Base-by-base conservation (phyloP, 2,888 invertebrate species). In the Habroteleia sp. region DNA sequence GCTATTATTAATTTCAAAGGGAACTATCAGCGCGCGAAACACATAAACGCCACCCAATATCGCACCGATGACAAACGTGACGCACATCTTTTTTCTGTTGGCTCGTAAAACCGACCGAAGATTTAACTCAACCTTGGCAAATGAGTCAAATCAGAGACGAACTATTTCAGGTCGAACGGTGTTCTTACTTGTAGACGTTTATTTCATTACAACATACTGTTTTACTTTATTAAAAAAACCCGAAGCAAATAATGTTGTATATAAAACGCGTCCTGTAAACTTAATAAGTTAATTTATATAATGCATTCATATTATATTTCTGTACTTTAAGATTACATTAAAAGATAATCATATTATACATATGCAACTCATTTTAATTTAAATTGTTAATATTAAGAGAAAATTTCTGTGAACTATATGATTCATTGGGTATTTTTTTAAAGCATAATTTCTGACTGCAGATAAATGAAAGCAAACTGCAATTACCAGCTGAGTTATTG, bases 11-110 rank as follows among this genome's bases (percentile, higher is more conserved):
- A 80, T 82, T 80, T 82, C 82, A 83, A 81, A 82, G 81, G 74
- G 71, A 77, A 60, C 77, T 81, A 81, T 83, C 82, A 78, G 72
- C 82, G 74, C 78, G 72, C 60, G 60, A 63, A 66, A 76, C 79
- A 77, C 82, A 80, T 85, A 84, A 86, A 84, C 74, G 83, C 83
- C 75, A 76, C 71, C 81, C 83, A 84, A 85, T 85, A 83, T 83
- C 83, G 74, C 69, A 35, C 58, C 78, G 80, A 83, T 82, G 86
- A 85, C 84, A 84, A 83, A 85, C 82, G 82, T 74, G 82, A 80
- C 81, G 73, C 71, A 76, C 81, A 74, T 80, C 77, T n/a, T 78
- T 79, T 82, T 81, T 77, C 74, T 62, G 56, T 27, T 65, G 46
- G 56, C 52, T 71, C 56, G 56, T 71, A 66, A 58, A 71, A 13